Evolutionary conservation across 2,113 vertebrate genomes (phyloP).

Genomic region (Leptodactylus fuscus): DNA sequence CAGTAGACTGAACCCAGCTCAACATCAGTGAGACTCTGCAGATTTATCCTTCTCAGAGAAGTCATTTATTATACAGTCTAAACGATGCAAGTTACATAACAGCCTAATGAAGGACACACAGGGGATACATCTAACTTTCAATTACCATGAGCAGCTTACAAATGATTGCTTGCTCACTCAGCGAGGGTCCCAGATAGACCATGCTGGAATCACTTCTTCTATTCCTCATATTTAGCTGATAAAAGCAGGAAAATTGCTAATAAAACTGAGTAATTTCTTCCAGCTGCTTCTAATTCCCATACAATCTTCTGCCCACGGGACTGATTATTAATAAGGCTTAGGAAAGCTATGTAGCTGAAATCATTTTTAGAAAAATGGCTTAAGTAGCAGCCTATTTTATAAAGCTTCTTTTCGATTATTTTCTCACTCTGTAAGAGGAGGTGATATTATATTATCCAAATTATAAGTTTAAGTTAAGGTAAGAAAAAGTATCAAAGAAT

Average conservation of each 20-base stretch:
- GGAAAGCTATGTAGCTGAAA: conserved; percentile 51
- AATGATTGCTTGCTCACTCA: conserved; percentile 58
- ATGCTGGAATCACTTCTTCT: conserved; percentile 47
- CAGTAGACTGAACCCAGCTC: conserved; percentile 1
- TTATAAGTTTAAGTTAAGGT: not conserved
- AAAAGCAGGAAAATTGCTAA: conserved; percentile 59
- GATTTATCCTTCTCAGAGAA: conserved; percentile 49
- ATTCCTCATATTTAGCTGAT: conserved; percentile 57
- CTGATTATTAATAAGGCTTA: conserved; percentile 56
- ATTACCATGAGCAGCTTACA: conserved; percentile 60
- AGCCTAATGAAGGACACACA: conserved; percentile 59
- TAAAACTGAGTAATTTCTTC: conserved; percentile 60
- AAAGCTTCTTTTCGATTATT: conserved; percentile 15
- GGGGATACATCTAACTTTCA: conserved; percentile 59
- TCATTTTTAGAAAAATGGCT: conserved; percentile 50
- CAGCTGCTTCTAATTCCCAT: conserved; percentile 59
- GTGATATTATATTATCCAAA: conserved; percentile 24
- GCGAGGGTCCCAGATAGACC: conserved; percentile 56
- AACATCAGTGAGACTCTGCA: conserved; percentile 28
- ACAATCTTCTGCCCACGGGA: conserved; percentile 56
- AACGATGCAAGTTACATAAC: conserved; percentile 57
- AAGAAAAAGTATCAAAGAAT: conserved; percentile 20
- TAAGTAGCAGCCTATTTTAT: conserved; percentile 30
- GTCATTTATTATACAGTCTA: conserved; percentile 54
- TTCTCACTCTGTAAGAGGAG: conserved; percentile 29